Base-by-base conservation (phyloP, 92 coral and sea anemone species). In the Siderastrea radians region DNA sequence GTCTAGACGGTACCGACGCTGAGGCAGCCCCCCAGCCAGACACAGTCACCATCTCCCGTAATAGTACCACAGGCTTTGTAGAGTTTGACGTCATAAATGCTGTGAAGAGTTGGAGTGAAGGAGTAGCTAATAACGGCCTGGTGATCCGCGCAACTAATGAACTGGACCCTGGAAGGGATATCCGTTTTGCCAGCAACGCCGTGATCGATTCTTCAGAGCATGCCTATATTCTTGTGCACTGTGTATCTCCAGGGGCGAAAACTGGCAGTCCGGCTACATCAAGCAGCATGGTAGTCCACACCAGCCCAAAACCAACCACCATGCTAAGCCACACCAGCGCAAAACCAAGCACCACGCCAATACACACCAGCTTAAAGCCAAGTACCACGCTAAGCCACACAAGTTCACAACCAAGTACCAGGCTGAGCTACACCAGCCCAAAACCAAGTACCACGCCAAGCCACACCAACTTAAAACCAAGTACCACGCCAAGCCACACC, bases 101-200 rank as follows among this genome's bases (percentile, higher is more conserved):
- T 15, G 90, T 90, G 46, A 85, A 54, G 64, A 77, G 83, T 64
- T 94, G 98, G 97, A 67, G 78, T 1, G 50, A 79, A 54, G 94
- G 94, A 4, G 63, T 75, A 4, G 88, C 96, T 5, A 94, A 94
- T 85, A 49, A 93, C 68, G 96, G 98, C 16, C 16, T 72, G 77
- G 38, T 72, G 59, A 72, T 72, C 6, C 77, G 77, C 59, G 77
- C 77, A 50, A 72, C 82, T 43, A 86, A 94, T 65, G 96, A 94
- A 72, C 59, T 72, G 67, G 74, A 52, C 0, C 68, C 66, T 1
- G 94, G 97, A 44, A 67, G 96, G 15, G 94, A 78, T 71, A 82
- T 93, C 48, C 90, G 97, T 19, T 94, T 94, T 72, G 90, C 90
- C 51, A 92, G 97, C 85, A 94, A 94, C n/a, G 78, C 88, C n/a